A percentile compares a stretch with the other conserved stretches of the same genome.
Evolutionary conservation across 2,113 vertebrate species (phyloP).

Genomic region (Bos indicus): DNA sequence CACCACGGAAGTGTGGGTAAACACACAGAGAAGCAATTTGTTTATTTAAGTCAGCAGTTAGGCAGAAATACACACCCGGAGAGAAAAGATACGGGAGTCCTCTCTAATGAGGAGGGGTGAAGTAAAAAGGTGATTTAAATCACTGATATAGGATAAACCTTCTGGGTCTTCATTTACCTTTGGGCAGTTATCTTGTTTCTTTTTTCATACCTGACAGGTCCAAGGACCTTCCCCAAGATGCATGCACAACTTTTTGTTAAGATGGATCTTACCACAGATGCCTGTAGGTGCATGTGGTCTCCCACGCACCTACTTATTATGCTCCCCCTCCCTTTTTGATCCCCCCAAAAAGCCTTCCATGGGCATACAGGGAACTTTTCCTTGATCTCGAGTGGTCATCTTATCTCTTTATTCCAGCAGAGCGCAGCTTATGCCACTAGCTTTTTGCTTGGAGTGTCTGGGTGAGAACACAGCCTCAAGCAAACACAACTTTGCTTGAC

Average conservation of each 20-base stretch:
- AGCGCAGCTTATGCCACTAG: neutral
- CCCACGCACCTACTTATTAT: neutral
- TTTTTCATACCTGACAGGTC: neutral
- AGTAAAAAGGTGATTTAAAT: neutral
- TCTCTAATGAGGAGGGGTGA: neutral
- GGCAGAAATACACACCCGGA: neutral
- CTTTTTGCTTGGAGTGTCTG: neutral
- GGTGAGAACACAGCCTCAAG: neutral
- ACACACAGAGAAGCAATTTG: neutral
- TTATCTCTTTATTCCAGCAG: neutral
- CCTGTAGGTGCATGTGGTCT: neutral
- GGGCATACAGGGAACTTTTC: neutral
- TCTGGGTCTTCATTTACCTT: neutral
- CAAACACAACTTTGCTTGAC: neutral
- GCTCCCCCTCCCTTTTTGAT: neutral
- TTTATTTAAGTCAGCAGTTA: neutral
- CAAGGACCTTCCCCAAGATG: neutral
- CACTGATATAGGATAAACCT: neutral
- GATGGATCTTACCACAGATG: neutral
- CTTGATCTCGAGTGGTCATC: neutral
- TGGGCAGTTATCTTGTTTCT: neutral
- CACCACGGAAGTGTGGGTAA: fast-evolving
- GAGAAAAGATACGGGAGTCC: neutral
- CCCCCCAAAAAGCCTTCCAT: neutral
- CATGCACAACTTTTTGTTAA: neutral